Conservation (phyloP, 2,113 vertebrate species). For the Neogale vison region DNA sequence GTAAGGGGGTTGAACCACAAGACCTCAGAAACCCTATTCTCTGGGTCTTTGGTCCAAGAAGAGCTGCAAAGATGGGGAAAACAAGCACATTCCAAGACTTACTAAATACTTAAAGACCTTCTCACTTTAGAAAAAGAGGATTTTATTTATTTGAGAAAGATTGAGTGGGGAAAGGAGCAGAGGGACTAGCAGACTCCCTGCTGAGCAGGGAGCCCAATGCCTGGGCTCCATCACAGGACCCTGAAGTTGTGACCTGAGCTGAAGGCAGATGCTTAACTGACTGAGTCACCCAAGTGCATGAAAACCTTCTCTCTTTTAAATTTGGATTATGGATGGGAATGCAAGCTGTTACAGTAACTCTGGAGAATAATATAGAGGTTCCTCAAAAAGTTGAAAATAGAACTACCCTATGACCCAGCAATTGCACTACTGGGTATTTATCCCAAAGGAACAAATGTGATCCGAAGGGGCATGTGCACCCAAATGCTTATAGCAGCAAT, state of each 20-base stretch:
- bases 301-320: neutral
- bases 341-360: no score
- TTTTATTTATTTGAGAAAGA: neutral
- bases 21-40: neutral
- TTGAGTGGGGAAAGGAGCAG: neutral
- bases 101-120: neutral
- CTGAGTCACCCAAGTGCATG: no score
- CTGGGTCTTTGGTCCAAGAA: neutral
- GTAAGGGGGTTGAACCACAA: neutral
- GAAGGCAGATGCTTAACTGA: no score
- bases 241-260: no score
- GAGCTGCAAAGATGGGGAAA: neutral
- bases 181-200: neutral
- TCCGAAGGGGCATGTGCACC: no score
- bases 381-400: no score
- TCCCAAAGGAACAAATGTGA: no score
- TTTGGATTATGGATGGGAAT: neutral
- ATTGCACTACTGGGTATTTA: no score
- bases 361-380: no score
- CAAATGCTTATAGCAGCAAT: no score
- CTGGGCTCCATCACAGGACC: neutral
- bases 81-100: neutral
- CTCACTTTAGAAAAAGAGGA: neutral
- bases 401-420: no score
- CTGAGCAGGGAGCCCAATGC: neutral